phyloP scores from a whole-genome alignment of 2,888 invertebrate genomes.

The Pterostichus madidus region DNA sequence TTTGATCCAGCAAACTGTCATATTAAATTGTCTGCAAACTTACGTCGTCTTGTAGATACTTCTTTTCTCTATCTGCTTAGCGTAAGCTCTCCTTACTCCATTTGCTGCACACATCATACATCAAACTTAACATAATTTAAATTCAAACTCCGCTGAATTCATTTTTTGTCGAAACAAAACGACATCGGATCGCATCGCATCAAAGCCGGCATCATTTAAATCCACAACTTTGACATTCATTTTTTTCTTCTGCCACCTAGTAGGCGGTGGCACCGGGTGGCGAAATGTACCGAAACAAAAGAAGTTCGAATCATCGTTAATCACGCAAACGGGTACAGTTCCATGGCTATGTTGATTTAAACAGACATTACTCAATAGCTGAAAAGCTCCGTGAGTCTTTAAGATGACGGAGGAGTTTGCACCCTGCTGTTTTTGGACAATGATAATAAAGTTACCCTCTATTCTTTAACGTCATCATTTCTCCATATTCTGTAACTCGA shows the following conservation, averaged over 20 bases:
- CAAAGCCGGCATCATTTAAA: conserved; percentile 48
- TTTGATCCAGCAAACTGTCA: background rate
- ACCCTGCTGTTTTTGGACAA: too few relatives aligned
- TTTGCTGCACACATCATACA: conserved; percentile 31
- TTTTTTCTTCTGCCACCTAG: conserved; percentile 18
- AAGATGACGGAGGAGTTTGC: too few relatives aligned
- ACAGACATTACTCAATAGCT: conserved; percentile 48
- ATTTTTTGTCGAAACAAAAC: conserved; percentile 41
- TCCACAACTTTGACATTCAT: conserved; percentile 48
- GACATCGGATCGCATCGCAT: conserved; percentile 37
- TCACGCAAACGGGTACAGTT: conserved; percentile 34
- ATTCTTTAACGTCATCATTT: too few relatives aligned
- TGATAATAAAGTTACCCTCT: too few relatives aligned
- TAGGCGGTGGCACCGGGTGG: background rate
- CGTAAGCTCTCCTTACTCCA: conserved; percentile 3
- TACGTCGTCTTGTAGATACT: background rate
- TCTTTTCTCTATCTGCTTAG: conserved; percentile 33
- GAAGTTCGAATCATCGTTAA: conserved; percentile 59
- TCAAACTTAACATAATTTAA: conserved; percentile 48
- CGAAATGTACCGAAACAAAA: conserved; percentile 57
- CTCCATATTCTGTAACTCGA: too few relatives aligned
- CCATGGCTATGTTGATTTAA: conserved; percentile 54
- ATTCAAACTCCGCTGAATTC: conserved; percentile 18
- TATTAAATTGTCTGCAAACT: conserved; percentile 48
- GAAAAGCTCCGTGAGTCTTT: background rate